Percentiles rank a stretch among this genome's conserved stretches.
These are phyloP conservation scores for Zeus faber DNA, from an alignment of 2,113 vertebrate species.

Conservation along the genomic window DNA sequence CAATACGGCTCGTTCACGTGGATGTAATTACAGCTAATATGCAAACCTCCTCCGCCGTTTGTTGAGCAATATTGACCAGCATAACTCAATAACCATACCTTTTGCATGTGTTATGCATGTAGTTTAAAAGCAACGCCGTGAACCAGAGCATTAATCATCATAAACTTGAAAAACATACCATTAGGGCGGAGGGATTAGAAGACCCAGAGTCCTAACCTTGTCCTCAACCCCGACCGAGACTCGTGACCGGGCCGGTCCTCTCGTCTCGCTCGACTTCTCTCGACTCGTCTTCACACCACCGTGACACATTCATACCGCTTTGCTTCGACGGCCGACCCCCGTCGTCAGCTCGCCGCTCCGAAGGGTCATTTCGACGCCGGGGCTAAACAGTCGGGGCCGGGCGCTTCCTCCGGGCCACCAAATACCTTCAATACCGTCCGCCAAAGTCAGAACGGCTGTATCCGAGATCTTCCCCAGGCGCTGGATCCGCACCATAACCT, in stretches of 20 bases:
- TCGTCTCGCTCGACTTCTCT: no score
- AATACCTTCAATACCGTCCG: slow-evolving; percentile 57
- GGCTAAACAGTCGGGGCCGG: no score
- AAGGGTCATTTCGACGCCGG: no score
- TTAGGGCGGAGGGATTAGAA: slow-evolving; percentile 10
- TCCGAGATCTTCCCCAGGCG: slow-evolving; percentile 43
- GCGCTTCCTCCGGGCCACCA: slow-evolving; percentile 36
- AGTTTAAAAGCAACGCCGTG: slow-evolving; percentile 30
- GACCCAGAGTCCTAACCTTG: no score
- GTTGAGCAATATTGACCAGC: slow-evolving; percentile 64
- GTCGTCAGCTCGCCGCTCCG: no score
- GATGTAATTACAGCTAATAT: slow-evolving; percentile 67
- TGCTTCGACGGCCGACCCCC: no score
- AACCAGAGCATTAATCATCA: slow-evolving; percentile 35
- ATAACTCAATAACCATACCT: slow-evolving; percentile 43
- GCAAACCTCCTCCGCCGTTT: slow-evolving; percentile 50
- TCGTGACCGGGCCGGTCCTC: no score
- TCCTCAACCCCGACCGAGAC: no score
- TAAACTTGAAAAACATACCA: slow-evolving; percentile 38
- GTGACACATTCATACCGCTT: slow-evolving; percentile 54
- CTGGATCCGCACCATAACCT: slow-evolving; percentile 52
- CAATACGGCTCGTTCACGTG: slow-evolving; percentile 61
- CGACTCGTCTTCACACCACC: slow-evolving; percentile 41
- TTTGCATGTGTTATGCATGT: slow-evolving; percentile 18
- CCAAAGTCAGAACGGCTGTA: slow-evolving; percentile 36